Percentiles rank a stretch among this genome's conserved stretches.
phyloP scores from a whole-genome alignment of 2,888 invertebrate species.

The Pseudolycoriella hygida region DNA sequence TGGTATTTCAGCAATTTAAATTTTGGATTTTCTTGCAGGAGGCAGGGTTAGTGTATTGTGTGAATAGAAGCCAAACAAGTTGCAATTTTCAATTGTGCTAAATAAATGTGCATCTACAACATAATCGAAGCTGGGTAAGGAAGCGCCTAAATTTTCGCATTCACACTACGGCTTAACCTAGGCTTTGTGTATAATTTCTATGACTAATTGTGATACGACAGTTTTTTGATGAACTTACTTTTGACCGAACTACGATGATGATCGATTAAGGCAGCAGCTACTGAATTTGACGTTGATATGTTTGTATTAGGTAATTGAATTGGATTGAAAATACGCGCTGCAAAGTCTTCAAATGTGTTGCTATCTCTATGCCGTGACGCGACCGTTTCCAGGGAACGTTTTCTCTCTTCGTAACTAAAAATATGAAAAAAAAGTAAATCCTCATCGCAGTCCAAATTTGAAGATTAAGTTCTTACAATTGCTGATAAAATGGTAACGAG shows the following conservation, averaged over 20 bases:
- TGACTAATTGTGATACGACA: too few species aligned
- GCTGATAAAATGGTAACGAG: conserved; percentile 76
- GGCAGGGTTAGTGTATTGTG: too few species aligned
- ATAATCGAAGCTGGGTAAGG: too few species aligned
- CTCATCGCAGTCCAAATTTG: too few species aligned
- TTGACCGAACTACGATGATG: conserved; percentile 28
- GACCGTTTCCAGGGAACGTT: conserved; percentile 67
- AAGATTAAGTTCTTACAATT: conserved; percentile 44
- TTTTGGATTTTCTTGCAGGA: too few species aligned
- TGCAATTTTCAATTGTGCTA: too few species aligned
- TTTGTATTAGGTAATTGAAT: conserved; percentile 26
- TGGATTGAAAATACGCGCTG: conserved; percentile 51
- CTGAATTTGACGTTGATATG: conserved; percentile 16
- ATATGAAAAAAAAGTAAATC: conserved; percentile 9
- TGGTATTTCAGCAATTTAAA: too few species aligned
- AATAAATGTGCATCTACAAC: too few species aligned
- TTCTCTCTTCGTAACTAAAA: conserved; percentile 76
- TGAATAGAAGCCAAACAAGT: too few species aligned
- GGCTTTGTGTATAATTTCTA: too few species aligned
- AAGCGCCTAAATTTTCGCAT: too few species aligned
- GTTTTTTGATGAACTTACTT: conserved; percentile 11
- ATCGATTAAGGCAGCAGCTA: conserved; percentile 43
- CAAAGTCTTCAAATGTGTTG: conserved; percentile 81
- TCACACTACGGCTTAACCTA: too few species aligned
- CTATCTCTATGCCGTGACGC: conserved; percentile 70